Conservation (phyloP, 2,888 invertebrate genomes). For the Gryllus longicercus region DNA sequence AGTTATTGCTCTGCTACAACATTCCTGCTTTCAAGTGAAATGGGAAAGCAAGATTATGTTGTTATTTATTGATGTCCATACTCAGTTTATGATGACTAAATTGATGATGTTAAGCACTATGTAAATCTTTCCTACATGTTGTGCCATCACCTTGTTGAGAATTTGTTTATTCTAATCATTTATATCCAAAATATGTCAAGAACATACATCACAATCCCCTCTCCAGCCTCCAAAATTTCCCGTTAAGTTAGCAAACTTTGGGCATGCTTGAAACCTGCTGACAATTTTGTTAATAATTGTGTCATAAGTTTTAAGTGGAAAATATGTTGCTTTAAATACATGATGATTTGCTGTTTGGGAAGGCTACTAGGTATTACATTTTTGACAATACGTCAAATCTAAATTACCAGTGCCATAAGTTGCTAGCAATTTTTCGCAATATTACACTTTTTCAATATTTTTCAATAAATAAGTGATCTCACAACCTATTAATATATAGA, state of each 20-base stretch:
- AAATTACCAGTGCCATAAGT: constrained; percentile 7
- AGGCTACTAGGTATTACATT: constrained; percentile 8
- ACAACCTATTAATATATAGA: not conserved
- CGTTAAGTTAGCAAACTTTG: constrained; percentile 1
- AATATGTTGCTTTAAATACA: constrained; percentile 17
- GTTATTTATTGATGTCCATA: constrained; percentile 17
- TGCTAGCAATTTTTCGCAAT: constrained; percentile 7
- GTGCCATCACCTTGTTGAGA: not conserved
- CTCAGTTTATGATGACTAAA: constrained; percentile 6
- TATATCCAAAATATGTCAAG: constrained; percentile 17
- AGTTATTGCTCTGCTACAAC: constrained; percentile 1
- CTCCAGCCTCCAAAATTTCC: constrained; percentile 10
- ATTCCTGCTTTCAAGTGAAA: not conserved
- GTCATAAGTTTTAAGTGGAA: constrained; percentile 1
- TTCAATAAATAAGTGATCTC: constrained; percentile 17
- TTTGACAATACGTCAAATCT: not conserved
- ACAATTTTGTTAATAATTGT: constrained; percentile 6
- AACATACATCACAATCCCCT: constrained; percentile 17
- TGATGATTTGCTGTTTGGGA: constrained; percentile 1
- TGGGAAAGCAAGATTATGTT: constrained; percentile 1
- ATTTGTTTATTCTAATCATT: not conserved
- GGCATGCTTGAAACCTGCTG: constrained; percentile 17
- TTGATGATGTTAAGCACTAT: constrained; percentile 1
- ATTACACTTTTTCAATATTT: not conserved
- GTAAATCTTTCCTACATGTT: constrained; percentile 7